Evolutionary conservation across 2,797 vertebrate genomes (phyloP), one percentile per base, ranked within the genome.

Genomic region (Cyclura pinguis): DNA sequence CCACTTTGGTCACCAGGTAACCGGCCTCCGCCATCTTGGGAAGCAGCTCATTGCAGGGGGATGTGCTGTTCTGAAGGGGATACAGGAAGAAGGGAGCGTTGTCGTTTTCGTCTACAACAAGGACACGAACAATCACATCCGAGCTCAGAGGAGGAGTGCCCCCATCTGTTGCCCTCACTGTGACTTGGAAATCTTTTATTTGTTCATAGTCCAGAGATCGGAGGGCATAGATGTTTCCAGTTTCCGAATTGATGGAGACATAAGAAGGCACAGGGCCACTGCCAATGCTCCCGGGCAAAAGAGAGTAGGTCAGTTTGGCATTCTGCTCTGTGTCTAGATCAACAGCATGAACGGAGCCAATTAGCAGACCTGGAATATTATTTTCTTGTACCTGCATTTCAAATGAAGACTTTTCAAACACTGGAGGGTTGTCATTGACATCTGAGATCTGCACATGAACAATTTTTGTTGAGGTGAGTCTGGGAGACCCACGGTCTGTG

Each of bases 121-220:
- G 27, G 42, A 97, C 93, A 90, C 16, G 96, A 0, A 97, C 38
- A 29, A 90, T 95, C 16, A 94, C 95, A 72, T 96, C 93, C 1
- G 96, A 96, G 52, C 94, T 97, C 59, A 97, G 91, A 32, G 97
- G 95, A 90, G 97, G 97, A 1, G 95, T 97, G 2, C 97, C 97
- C 35, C 94, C 93, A 78, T 97, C 97, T 74, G 96, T 95, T 0
- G 96, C 96, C 92, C 94, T 96, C n/a, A 97, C 94, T 0, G 76
- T 74, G 82, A 97, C 94, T 1, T 94, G 92, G 83, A 97, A 96
- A 20, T 96, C 94, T 91, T 96, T 96, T 69, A 97, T 95, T 64
- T 97, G 95, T 91, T 97, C 97, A 88, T 95, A 98, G 92, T 97
- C 97, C 95, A 98, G 97, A 85, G 97, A 97, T 88, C 97, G 97